phyloP scores from a whole-genome alignment of 2,888 invertebrate genomes.

The Leucoptera coffeella region DNA sequence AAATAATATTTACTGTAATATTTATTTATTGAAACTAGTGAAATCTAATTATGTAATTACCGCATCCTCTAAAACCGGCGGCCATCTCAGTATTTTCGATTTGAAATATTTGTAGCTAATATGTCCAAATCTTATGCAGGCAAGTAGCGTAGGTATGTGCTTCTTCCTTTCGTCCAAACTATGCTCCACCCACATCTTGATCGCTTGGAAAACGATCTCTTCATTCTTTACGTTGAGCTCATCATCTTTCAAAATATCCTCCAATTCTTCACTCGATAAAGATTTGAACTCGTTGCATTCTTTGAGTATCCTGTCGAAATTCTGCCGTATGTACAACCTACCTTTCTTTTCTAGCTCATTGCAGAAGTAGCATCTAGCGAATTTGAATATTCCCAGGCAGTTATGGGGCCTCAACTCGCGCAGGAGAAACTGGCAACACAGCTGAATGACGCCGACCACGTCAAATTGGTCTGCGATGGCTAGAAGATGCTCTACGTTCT shows the following conservation, averaged over 20 bases:
- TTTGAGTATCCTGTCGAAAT: conserved; percentile 56
- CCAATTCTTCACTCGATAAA: conserved; percentile 55
- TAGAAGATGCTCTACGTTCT: conserved; percentile 64
- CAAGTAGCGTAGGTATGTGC: conserved; percentile 54
- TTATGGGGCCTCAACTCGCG: conserved; percentile 60
- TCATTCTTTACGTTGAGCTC: conserved; percentile 67
- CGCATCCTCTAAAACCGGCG: conserved; percentile 41
- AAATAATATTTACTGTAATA: too few species aligned
- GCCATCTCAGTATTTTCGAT: conserved; percentile 50
- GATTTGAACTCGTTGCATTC: conserved; percentile 60
- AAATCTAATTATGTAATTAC: conserved; percentile 13
- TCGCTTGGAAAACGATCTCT: conserved; percentile 67
- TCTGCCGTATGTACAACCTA: conserved; percentile 49
- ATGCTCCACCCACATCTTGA: conserved; percentile 64
- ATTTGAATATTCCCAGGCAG: conserved; percentile 65
- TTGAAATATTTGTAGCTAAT: conserved; percentile 54
- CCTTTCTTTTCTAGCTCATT: conserved; percentile 58
- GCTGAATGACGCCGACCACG: conserved; percentile 63
- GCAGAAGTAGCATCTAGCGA: conserved; percentile 66
- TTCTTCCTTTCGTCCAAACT: conserved; percentile 45
- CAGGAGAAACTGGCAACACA: conserved; percentile 62
- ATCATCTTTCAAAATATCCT: conserved; percentile 61
- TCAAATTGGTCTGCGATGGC: conserved; percentile 69
- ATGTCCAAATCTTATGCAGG: conserved; percentile 62
- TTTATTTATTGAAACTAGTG: background rate